These are phyloP conservation scores for Drosophila anceps DNA, from an alignment of 2,888 invertebrate genomes.

Conservation along the genomic window DNA sequence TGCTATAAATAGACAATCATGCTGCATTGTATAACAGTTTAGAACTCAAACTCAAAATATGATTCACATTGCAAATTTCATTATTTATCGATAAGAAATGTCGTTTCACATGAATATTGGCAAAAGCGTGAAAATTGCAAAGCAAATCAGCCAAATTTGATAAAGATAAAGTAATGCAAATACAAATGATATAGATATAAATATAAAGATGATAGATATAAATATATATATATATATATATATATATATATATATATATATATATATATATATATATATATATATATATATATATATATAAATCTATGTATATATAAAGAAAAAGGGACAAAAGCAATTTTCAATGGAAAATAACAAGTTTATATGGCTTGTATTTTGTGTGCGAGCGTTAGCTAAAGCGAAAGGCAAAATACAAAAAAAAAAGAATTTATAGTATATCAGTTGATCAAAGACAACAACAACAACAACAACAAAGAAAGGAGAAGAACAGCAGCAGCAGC, in stretches of 20 bases:
- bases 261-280: background rate
- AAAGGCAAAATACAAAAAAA: conserved; percentile 1
- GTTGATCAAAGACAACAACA: conserved; percentile 35
- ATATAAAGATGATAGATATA: no score
- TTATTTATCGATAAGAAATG: conserved; percentile 1
- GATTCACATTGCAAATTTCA: background rate
- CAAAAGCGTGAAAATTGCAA: conserved; percentile 23
- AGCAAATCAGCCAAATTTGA: conserved; percentile 40
- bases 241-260: background rate
- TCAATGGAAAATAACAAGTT: conserved; percentile 54
- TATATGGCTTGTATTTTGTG: conserved; percentile 58
- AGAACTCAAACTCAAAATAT: conserved; percentile 2
- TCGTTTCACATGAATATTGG: conserved; percentile 4
- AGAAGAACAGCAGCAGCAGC: conserved; percentile 1
- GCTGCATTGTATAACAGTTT: background rate
- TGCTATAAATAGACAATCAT: conserved; percentile 16
- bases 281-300: conserved; percentile 1
- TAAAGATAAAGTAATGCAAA: conserved; percentile 38
- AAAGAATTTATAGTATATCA: conserved; percentile 21
- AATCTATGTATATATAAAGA: background rate
- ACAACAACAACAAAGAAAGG: background rate
- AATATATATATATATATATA: conserved; percentile 4
- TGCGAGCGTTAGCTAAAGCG: conserved; percentile 18
- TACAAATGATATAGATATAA: conserved; percentile 31
- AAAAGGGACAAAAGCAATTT: conserved; percentile 39